phyloP scores from a whole-genome alignment of 2,888 invertebrate species.

The Branchipolynoe longqiensis region DNA sequence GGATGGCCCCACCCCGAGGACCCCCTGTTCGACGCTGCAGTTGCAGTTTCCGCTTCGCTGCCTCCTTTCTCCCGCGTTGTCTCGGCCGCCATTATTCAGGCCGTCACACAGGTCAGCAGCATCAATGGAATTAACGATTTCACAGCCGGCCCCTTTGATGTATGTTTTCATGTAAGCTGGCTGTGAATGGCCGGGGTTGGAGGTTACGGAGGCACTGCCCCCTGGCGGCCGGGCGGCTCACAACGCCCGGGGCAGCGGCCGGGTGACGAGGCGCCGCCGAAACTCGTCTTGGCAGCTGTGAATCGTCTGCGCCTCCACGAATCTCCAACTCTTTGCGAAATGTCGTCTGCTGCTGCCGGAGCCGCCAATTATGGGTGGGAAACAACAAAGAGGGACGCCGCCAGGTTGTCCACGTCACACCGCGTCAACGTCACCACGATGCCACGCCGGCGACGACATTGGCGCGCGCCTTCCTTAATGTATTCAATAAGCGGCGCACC shows the following conservation, averaged over 20 bases:
- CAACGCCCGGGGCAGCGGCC: constrained; percentile 31
- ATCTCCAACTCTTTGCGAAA: too few species aligned
- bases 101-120: constrained; percentile 14
- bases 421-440: constrained; percentile 29
- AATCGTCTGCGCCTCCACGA: too few species aligned
- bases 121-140: constrained; percentile 54
- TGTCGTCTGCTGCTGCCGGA: constrained; percentile 39
- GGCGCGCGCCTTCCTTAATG: constrained; percentile 35
- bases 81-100: constrained; percentile 24
- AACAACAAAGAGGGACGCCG: constrained; percentile 43
- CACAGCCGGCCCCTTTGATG: constrained; percentile 39
- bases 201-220: constrained; percentile 45
- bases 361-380: constrained; percentile 28
- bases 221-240: constrained; percentile 20
- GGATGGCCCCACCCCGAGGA: not conserved
- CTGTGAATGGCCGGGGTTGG: constrained; percentile 21
- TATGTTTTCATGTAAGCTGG: constrained; percentile 53
- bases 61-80: constrained; percentile 52
- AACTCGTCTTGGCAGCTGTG: constrained; percentile 54
- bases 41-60: constrained; percentile 40
- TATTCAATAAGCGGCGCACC: constrained; percentile 41
- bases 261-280: constrained; percentile 40
- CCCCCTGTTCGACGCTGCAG: constrained; percentile 1
- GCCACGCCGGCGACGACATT: too few species aligned
- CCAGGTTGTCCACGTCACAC: constrained; percentile 23